Evolutionary conservation across 2,888 invertebrate genomes (phyloP).

Genomic region (Heliconius sara): DNA sequence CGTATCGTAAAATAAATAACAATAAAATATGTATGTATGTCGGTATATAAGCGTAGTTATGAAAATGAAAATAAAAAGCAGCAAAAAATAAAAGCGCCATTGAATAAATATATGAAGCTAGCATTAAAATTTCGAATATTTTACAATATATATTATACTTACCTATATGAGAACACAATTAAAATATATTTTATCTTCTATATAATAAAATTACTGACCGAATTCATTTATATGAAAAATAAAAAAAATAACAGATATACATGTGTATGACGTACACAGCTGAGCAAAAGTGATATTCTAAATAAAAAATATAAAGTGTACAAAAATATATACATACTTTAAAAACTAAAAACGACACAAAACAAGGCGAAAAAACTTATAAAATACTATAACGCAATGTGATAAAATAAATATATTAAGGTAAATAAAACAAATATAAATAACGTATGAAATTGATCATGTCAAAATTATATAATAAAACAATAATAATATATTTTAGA

Average conservation of each 20-base stretch:
- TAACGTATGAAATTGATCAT: neutral
- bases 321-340: constrained; percentile 13
- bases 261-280: constrained; percentile 25
- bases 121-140: constrained; percentile 38
- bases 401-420: constrained; percentile 37
- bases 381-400: constrained; percentile 18
- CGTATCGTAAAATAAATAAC: neutral
- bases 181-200: constrained; percentile 9
- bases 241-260: neutral
- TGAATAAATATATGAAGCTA: constrained; percentile 58
- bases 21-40: constrained; percentile 8
- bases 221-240: neutral
- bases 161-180: constrained; percentile 38
- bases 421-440: constrained; percentile 20
- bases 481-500: neutral
- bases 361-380: constrained; percentile 59
- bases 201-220: neutral
- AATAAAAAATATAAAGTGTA: constrained; percentile 19
- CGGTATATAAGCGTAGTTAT: constrained; percentile 38
- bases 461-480: neutral
- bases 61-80: constrained; percentile 63
- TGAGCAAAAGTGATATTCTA: constrained; percentile 25
- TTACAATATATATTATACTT: constrained; percentile 52
- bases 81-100: constrained; percentile 74
- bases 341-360: constrained; percentile 47